Conservation (phyloP, 2,888 invertebrate genomes). For the Andrena bucephala region DNA sequence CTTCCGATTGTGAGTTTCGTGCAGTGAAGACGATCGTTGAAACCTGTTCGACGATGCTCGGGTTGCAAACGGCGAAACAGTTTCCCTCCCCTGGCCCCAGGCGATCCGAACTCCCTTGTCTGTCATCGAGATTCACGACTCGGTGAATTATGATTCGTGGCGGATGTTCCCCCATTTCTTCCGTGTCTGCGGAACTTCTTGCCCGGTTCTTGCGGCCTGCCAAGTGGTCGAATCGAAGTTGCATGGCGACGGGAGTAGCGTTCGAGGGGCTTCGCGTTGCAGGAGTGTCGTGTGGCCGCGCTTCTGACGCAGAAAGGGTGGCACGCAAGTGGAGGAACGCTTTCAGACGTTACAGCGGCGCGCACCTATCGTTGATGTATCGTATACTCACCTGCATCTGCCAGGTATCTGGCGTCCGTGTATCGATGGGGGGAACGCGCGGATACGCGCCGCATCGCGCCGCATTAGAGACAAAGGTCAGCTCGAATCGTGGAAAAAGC, state of each 20-base stretch:
- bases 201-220: background rate
- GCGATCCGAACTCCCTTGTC: background rate
- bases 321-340: background rate
- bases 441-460: background rate
- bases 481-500: slow-evolving; percentile 16
- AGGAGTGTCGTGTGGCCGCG: background rate
- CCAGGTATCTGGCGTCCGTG: background rate
- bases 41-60: background rate
- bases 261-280: background rate
- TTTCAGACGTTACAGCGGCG: too few relatives aligned
- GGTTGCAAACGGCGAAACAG: background rate
- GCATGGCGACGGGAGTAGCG: background rate
- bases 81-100: background rate
- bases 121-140: slow-evolving; percentile 14
- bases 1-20: too few relatives aligned
- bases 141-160: background rate
- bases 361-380: background rate
- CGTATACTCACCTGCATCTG: slow-evolving; percentile 21
- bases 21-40: background rate
- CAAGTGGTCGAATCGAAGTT: background rate
- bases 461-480: background rate
- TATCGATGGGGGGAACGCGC: background rate
- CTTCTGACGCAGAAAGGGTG: background rate
- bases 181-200: background rate
- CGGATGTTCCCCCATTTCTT: background rate